A percentile compares a stretch with the other conserved stretches of the same genome.
Evolutionary conservation across 2,888 invertebrate species (phyloP).

Genomic region (Polyommatus iphigenia): DNA sequence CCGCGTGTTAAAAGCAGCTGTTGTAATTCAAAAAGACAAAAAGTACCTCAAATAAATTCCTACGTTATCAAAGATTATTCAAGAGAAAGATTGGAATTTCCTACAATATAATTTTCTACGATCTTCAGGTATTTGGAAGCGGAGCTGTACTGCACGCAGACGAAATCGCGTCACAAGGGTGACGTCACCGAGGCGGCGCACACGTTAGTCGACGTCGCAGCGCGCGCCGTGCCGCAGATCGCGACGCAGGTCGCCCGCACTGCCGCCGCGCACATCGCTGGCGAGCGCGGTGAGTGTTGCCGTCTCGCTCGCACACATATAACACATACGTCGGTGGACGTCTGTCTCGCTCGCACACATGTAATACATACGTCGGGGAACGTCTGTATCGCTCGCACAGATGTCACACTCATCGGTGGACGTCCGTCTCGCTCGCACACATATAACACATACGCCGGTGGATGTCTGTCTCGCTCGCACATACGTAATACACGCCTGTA

Average conservation of each 20-base stretch:
- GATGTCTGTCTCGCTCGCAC: too few species aligned
- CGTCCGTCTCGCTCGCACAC: too few species aligned
- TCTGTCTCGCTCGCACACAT: too few species aligned
- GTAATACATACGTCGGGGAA: too few species aligned
- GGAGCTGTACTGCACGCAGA: slow-evolving; percentile 69
- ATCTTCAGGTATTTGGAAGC: slow-evolving; percentile 76
- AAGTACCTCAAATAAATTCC: too few species aligned
- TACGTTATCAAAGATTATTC: too few species aligned
- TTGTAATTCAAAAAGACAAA: too few species aligned
- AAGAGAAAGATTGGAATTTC: background rate
- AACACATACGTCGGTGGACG: too few species aligned
- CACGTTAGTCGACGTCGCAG: slow-evolving; percentile 74
- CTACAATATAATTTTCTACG: background rate
- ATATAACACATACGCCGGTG: background rate
- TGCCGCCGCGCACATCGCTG: slow-evolving; percentile 47
- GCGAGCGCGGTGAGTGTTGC: slow-evolving; percentile 52
- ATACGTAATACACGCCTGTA: too few species aligned
- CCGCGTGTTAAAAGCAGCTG: too few species aligned
- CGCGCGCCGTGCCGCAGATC: slow-evolving; percentile 71
- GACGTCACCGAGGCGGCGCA: slow-evolving; percentile 66
- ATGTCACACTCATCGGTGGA: too few species aligned
- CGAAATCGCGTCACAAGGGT: slow-evolving; percentile 51
- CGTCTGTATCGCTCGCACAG: too few species aligned
- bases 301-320: background rate
- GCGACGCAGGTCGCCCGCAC: slow-evolving; percentile 67